Conservation (phyloP, 2,888 invertebrate genomes). For the Hemaris fuciformis region DNA sequence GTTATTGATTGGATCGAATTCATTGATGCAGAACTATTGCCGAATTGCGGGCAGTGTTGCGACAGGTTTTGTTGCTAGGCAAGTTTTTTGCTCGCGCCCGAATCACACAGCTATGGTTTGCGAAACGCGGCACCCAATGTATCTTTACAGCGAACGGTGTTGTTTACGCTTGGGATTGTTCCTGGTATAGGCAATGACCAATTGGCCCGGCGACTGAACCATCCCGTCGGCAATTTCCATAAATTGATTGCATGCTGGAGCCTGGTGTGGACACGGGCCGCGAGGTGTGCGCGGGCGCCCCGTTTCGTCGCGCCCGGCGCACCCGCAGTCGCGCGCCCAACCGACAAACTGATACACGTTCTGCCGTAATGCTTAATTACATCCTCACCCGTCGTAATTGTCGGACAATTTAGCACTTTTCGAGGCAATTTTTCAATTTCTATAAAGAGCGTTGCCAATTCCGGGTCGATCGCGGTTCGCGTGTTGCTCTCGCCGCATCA, state of each 20-base stretch:
- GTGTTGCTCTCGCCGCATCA: slow-evolving; percentile 25
- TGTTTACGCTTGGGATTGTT: slow-evolving; percentile 30
- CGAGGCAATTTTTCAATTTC: slow-evolving; percentile 53
- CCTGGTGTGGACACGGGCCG: slow-evolving; percentile 45
- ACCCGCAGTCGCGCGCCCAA: slow-evolving; percentile 73
- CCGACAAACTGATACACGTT: slow-evolving; percentile 77
- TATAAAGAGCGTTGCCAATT: slow-evolving; percentile 41
- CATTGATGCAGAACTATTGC: slow-evolving; percentile 50
- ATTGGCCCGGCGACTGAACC: slow-evolving; percentile 52
- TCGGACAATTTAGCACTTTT: slow-evolving; percentile 61
- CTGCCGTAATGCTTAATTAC: slow-evolving; percentile 70
- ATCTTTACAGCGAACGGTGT: slow-evolving; percentile 21
- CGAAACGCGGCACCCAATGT: slow-evolving; percentile 22
- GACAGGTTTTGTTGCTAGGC: slow-evolving; percentile 30
- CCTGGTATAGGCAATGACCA: slow-evolving; percentile 48
- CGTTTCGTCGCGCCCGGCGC: slow-evolving; percentile 35
- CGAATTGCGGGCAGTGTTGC: slow-evolving; percentile 55
- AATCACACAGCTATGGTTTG: slow-evolving; percentile 15
- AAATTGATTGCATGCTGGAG: slow-evolving; percentile 72
- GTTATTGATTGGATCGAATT: slow-evolving; percentile 29
- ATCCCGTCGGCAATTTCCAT: slow-evolving; percentile 76
- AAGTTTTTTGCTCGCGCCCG: slow-evolving; percentile 12
- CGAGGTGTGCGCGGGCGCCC: slow-evolving; percentile 48
- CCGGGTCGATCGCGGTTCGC: slow-evolving; percentile 39
- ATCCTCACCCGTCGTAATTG: slow-evolving; percentile 68